Base-by-base conservation (phyloP, 2,113 vertebrate genomes). In the Carollia perspicillata region DNA sequence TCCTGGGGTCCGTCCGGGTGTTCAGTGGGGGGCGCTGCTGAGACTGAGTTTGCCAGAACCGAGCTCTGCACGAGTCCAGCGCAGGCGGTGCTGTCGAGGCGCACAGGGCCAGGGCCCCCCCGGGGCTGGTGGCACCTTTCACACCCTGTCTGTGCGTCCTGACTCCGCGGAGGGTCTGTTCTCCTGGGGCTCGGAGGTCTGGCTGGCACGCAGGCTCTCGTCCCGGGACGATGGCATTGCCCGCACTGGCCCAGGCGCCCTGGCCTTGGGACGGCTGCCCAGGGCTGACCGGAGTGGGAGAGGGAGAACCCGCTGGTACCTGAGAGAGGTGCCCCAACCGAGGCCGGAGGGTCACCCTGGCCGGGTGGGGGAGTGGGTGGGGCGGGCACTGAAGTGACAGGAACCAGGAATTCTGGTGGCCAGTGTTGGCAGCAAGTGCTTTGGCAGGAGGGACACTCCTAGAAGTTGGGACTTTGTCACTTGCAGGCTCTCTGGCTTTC, bases 231-330 rank as follows among this genome's bases (percentile, higher is more conserved):
- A 49, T 17, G 2, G 8, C 3, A 3, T 44, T 22, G 17, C 68
- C 33, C 0, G 3, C 1, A 0, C 44, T 5, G 51, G 28, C 49
- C 53, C 37, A 2, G 9, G 5, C 33, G 4, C 13, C 3, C 23
- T 12, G 84, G 63, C 51, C 47, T 49, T 0, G 8, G n/a, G 20
- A n/a, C 2, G 0, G 10, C n/a, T 4, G 26, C 8, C 0, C 1
- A 42, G 58, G 58, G 4, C 58, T 4, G 9, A 28, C 58, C 16
- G 0, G 35, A 49, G 55, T 42, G 17, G 35, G 42, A 44, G 40
- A 23, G 83, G 33, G 13, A 28, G 60, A 16, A 47, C 6, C 33
- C 33, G 1, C 23, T 6, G 28, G 33, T 3, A 8, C 37, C 49
- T 35, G 7, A 5, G 4, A 5, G 63, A 2, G 2, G 12, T 3